Conservation (phyloP, 2,797 vertebrate genomes). For the Hylomyscus alleni region DNA sequence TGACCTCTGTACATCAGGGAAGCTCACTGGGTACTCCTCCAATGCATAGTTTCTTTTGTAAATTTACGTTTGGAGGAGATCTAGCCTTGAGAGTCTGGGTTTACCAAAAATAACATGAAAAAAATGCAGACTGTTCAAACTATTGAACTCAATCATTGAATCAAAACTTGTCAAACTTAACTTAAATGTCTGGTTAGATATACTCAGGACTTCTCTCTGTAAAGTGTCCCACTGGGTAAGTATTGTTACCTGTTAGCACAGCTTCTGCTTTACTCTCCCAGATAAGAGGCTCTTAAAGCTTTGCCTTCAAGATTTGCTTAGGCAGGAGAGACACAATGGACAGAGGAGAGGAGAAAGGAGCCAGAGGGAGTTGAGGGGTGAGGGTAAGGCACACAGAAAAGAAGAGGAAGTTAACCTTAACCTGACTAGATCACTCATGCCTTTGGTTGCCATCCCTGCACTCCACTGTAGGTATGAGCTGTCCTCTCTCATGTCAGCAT, state of each 20-base stretch:
- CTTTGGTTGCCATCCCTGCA: not conserved
- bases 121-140: not conserved
- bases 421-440: not conserved
- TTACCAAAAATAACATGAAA: not conserved
- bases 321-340: not conserved
- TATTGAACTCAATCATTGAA: constrained; percentile 6
- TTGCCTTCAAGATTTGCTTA: not conserved
- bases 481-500: constrained; percentile 5
- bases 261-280: not conserved
- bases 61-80: not conserved
- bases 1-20: not conserved
- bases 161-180: constrained; percentile 19
- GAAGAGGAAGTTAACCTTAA: not conserved
- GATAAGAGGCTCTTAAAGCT: not conserved
- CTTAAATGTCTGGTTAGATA: not conserved
- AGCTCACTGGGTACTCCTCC: not conserved
- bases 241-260: not conserved
- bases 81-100: not conserved
- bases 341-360: not conserved
- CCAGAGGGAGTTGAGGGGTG: not conserved
- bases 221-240: not conserved
- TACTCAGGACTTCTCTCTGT: not conserved
- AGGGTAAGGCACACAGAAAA: not conserved
- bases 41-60: not conserved
- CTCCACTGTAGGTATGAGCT: not conserved